These are phyloP conservation scores for Trichopria drosophilae DNA, from an alignment of 2,888 invertebrate genomes.

Conservation along the genomic window DNA sequence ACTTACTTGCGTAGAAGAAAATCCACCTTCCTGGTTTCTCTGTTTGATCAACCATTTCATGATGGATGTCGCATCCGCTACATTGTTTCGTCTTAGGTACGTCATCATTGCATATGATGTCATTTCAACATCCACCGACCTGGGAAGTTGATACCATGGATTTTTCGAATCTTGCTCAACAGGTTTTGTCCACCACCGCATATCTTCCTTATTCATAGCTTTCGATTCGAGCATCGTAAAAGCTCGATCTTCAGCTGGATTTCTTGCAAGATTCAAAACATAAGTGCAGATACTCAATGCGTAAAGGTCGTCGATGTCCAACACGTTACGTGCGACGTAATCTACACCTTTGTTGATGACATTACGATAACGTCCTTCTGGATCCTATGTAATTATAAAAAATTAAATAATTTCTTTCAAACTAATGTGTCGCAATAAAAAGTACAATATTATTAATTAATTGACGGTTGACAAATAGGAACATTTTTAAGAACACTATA, in stretches of 20 bases:
- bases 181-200: constrained; percentile 82
- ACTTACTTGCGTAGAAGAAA: constrained; percentile 68
- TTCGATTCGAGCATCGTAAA: constrained; percentile 65
- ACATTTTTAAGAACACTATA: too few species aligned
- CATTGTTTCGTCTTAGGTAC: constrained; percentile 61
- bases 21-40: constrained; percentile 72
- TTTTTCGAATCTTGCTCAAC: constrained; percentile 65
- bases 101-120: constrained; percentile 86
- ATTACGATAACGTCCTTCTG: constrained; percentile 63
- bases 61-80: constrained; percentile 65
- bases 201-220: constrained; percentile 62
- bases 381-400: constrained; percentile 37
- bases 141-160: constrained; percentile 69
- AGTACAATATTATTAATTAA: too few species aligned
- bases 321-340: constrained; percentile 71
- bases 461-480: too few species aligned
- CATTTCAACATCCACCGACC: constrained; percentile 79
- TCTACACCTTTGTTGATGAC: constrained; percentile 76
- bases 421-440: too few species aligned
- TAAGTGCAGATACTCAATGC: constrained; percentile 76
- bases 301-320: constrained; percentile 70
- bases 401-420: too few species aligned
- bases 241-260: constrained; percentile 70
- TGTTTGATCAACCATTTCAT: constrained; percentile 75
- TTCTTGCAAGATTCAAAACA: constrained; percentile 75